Evolutionary conservation across 2,797 vertebrate genomes (phyloP), one percentile per base, ranked within the genome.

Genomic region (Pangasius larnaudii): DNA sequence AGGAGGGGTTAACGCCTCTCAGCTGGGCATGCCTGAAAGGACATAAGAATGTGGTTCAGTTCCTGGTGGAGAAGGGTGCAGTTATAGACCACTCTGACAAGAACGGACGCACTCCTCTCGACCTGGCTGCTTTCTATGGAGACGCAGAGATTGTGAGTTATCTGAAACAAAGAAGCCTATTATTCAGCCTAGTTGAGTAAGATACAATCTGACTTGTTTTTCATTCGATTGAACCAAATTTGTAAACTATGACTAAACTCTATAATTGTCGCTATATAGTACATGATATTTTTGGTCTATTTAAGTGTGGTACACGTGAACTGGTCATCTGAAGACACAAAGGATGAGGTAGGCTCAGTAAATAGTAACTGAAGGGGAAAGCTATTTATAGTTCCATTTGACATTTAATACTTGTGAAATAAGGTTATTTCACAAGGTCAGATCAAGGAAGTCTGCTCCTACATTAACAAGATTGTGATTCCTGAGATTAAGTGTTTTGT

Each of bases 1-100:
- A 98, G 94, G 99, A 99, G 92, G 99, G 99, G 14, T 94, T 99
- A 93, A 98, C 97, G 0, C 97, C 98, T 0, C 93, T 99, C 92
- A 99, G 98, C 94, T 99, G 99, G 99, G 98, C 99, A 0, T 99
- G 99, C 95, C 95, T 99, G 53, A 99, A 99, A 94, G 98, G 99
- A 92, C 98, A 99, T 89, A 97, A 96, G 95, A 96, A 96, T 0
- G 97, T 98, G 42, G 99, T 99, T 90, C 98, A 96, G 93, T 97
- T 97, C 92, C 94, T 99, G 91, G 97, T 98, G 85, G 98, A 99
- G 93, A 97, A 98, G 92, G 98, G 98, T 56, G 97, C 98, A 1
- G 94, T 96, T 59, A 97, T 98, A 72, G 98, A 99, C 94, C 98
- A 99, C 96, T 98, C 95, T 0, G 99, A 99, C 95, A 99, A 97